Evolutionary conservation across 2,888 invertebrate species (phyloP), one percentile per base, ranked within the genome.

Genomic region (Argyresthia albistria): DNA sequence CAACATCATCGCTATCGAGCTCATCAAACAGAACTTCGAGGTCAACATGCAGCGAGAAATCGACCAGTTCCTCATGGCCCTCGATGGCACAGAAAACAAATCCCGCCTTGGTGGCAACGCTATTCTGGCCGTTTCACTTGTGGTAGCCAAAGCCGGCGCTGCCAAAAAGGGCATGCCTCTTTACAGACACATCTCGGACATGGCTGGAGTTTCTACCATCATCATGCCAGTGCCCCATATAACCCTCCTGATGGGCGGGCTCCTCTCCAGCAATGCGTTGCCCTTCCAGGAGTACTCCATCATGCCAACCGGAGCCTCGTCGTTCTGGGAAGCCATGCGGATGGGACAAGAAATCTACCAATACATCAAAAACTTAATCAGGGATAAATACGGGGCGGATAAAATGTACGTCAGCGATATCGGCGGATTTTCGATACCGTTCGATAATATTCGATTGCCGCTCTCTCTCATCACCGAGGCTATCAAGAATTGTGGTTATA

Each of bases 21-120:
- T 96, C 14, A 79, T 95, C 55, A 95, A 95, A 72, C 90, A 92
- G 66, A 91, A 91, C 60, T 86, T 98, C 51, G 94, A 97, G 73
- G 96, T 97, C 0, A 95, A 95, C 8, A 92, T 98, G 70, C 99
- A 99, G 84, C 91, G 90, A 55, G 93, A 93, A 62, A 91, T 98
- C 59, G 98, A 98, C 73, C 90, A 95, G 35, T 93, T 97, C 64
- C 91, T 98, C 90, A 79, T 97, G 54, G 89, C 93, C 51, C 86
- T 97, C 51, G 99, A 99, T 73, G 99, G 98, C 35, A 98, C 99
- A 39, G 97, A 98, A 57, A 99, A 96, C 83, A 98, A 97, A 82
- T 93, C 93, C 8, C 95, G 95, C 70, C 91, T 97, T 60, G 99
- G 99, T 45, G 97, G 98, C 50, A 99, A 99, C 82, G 97, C 99